Evolutionary conservation across 2,797 vertebrate genomes (phyloP), one percentile per base, ranked within the genome.

Genomic region (Lepus oiostolus): DNA sequence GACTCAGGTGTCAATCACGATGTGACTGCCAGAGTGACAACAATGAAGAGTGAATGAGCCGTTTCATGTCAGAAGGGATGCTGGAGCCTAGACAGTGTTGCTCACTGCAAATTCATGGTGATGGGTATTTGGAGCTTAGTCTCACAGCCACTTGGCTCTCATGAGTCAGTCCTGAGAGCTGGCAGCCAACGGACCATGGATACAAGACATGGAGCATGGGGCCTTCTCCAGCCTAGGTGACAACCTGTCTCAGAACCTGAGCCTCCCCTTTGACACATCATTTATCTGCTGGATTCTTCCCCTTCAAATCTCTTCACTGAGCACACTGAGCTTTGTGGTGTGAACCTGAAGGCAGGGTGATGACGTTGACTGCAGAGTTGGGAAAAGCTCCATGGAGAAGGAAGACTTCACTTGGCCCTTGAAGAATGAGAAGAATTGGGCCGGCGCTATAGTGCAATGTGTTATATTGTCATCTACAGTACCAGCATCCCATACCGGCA

Each of bases 361-460:
- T 8, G 1, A 32, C 1, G 26, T 0, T n/a, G 9, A 75, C 1
- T n/a, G 3, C 9, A 71, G n/a, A 62, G 10, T 17, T 6, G 7
- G 63, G 24, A 42, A 71, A 91, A 81, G 26, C 21, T 7, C 13
- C 79, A 21, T 5, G 26, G 24, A 3, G 21, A 35, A 71, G 54
- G 7, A n/a, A 65, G 38, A 4, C 30, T 14, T 68, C n/a, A 42
- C 22, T 22, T 21, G 19, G 30, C 5, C 30, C 38, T 22, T 77
- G 75, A 52, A 47, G 50, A 4, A 5, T 12, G 14, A 32, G 26
- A 62, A 70, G 26, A 52, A 42, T 42, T 47, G 42, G 42, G 8
- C 42, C 42, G 42, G 42, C 1, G 8, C 42, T 47, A 9, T 9
- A 8, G 42, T 8, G 42, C 42, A 47, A 8, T 47, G 42, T 42